Evolutionary conservation across 2,888 invertebrate genomes (phyloP).

Genomic region (Cristatella mucedo): DNA sequence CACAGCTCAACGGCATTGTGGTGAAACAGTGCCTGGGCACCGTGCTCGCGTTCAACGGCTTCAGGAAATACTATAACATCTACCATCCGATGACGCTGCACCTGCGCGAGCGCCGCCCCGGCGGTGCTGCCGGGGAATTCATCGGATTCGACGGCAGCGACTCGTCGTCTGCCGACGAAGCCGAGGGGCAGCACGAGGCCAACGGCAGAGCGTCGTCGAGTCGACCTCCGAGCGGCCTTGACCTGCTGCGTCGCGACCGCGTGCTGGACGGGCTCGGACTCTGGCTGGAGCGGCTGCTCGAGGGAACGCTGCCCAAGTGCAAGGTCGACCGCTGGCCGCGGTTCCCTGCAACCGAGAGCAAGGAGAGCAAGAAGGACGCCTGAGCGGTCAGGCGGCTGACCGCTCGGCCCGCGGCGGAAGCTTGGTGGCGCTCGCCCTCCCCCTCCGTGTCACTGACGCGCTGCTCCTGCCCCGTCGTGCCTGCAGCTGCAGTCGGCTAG

Average conservation of each 20-base stretch:
- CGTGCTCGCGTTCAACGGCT: constrained; percentile 84
- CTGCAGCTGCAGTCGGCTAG: no score
- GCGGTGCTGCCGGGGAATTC: constrained; percentile 8
- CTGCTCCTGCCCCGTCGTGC: no score
- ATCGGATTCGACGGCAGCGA: constrained; percentile 12
- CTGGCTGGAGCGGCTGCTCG: constrained; percentile 91
- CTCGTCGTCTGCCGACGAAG: not conserved
- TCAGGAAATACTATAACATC: constrained; percentile 93
- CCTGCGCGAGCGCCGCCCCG: not conserved
- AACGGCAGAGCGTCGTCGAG: no score
- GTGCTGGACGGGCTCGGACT: constrained; percentile 65
- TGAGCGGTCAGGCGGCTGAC: no score
- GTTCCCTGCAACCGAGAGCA: no score
- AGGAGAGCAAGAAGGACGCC: no score
- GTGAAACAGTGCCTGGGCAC: constrained; percentile 82
- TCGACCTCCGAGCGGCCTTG: no score
- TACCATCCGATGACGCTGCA: constrained; percentile 50
- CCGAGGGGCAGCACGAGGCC: not conserved
- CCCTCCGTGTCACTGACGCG: no score
- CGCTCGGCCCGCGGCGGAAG: no score
- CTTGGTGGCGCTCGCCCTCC: no score
- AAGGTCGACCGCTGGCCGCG: constrained; percentile 88
- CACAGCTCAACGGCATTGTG: not conserved
- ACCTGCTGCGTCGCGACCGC: constrained; percentile 9
- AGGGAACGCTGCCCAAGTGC: constrained; percentile 85